phyloP scores from a whole-genome alignment of 2,888 invertebrate genomes.

The Drosophila prostipennis region DNA sequence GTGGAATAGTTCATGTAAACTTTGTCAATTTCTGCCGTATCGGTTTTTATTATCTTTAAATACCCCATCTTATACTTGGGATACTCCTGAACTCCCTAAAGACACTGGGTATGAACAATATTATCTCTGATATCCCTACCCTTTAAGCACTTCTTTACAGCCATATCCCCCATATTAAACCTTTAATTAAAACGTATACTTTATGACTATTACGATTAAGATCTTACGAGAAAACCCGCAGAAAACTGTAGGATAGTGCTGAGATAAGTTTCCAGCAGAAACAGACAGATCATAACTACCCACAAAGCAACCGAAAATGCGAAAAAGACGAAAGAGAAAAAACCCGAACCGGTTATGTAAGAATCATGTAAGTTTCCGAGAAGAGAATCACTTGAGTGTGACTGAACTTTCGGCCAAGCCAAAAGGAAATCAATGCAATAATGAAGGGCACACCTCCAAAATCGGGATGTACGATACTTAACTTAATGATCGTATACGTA shows the following conservation, averaged over 20 bases:
- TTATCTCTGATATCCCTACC: slow-evolving; percentile 8
- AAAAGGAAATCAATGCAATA: slow-evolving; percentile 16
- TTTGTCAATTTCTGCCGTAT: too few relatives aligned
- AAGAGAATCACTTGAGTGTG: slow-evolving; percentile 73
- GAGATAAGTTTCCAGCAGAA: slow-evolving; percentile 40
- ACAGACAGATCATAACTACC: slow-evolving; percentile 42
- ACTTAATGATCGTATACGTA: slow-evolving; percentile 42
- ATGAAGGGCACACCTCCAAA: slow-evolving; percentile 13
- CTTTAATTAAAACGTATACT: slow-evolving; percentile 17
- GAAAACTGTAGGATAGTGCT: slow-evolving; percentile 55
- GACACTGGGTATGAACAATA: neutral
- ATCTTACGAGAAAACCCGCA: slow-evolving; percentile 58
- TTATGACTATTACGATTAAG: slow-evolving; percentile 24
- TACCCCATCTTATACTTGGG: too few relatives aligned
- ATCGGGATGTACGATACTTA: slow-evolving; percentile 30
- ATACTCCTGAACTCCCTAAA: neutral
- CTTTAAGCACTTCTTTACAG: slow-evolving; percentile 2
- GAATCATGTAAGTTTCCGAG: slow-evolving; percentile 68
- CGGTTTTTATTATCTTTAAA: too few relatives aligned
- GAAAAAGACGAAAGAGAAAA: slow-evolving; percentile 45
- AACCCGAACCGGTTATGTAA: slow-evolving; percentile 71
- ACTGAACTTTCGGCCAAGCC: slow-evolving; percentile 61
- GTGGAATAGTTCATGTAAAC: neutral
- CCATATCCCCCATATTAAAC: slow-evolving; percentile 4
- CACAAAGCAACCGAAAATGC: slow-evolving; percentile 68